Evolutionary conservation across 2,888 invertebrate species (phyloP).

Genomic region (Kryphioiulus occultus): DNA sequence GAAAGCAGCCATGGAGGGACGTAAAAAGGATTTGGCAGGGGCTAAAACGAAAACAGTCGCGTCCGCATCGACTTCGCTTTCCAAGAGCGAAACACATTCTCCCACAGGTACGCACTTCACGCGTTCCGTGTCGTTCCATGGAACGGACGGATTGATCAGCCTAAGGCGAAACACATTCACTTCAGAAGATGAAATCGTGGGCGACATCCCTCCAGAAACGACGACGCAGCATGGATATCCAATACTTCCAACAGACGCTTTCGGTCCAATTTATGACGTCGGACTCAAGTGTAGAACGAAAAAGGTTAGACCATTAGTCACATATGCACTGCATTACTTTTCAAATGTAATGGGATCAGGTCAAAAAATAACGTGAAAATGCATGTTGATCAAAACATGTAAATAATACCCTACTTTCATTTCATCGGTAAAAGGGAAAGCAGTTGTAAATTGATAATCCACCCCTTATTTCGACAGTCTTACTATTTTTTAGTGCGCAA

Average conservation of each 20-base stretch:
- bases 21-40: conserved; percentile 63
- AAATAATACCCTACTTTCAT: too few relatives aligned
- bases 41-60: neutral
- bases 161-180: neutral
- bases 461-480: too few relatives aligned
- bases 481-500: too few relatives aligned
- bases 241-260: neutral
- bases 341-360: too few relatives aligned
- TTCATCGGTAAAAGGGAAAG: too few relatives aligned
- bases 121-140: conserved; percentile 66
- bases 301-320: neutral
- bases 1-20: conserved; percentile 88
- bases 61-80: neutral
- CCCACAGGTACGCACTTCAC: conserved; percentile 54
- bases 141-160: conserved; percentile 59
- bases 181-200: neutral
- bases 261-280: neutral
- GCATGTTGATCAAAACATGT: too few relatives aligned
- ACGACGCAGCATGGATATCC: neutral
- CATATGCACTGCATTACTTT: neutral
- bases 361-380: too few relatives aligned
- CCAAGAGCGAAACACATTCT: conserved; percentile 43
- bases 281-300: neutral
- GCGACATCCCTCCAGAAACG: neutral
- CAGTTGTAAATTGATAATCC: too few relatives aligned